These are phyloP conservation scores for Dasyprocta punctata DNA, from an alignment of 2,113 vertebrate species.

Conservation along the genomic window DNA sequence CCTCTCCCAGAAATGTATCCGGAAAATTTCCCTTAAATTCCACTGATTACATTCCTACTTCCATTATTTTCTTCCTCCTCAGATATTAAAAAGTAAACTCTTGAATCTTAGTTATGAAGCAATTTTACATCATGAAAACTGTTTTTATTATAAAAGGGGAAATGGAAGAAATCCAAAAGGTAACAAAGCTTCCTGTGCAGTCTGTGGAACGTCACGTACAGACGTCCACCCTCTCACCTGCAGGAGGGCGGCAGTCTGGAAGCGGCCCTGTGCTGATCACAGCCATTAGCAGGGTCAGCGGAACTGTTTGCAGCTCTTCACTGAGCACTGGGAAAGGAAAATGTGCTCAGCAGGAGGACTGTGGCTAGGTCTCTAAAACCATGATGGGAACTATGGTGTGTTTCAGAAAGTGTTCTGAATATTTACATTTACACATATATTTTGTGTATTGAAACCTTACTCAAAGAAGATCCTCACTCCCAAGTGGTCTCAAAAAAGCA, in stretches of 20 bases:
- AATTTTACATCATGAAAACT: not conserved
- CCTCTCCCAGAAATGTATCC: not conserved
- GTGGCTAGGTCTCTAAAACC: not conserved
- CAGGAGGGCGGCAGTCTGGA: not conserved
- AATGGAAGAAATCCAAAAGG: not conserved
- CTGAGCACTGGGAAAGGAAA: not conserved
- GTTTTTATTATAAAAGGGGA: not conserved
- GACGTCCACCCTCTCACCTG: not conserved
- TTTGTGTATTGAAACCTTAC: not conserved
- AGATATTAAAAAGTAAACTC: not conserved
- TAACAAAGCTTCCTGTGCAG: not conserved
- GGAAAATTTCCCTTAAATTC: not conserved
- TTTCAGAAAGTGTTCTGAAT: not conserved
- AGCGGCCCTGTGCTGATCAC: not conserved
- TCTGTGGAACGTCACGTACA: rapidly evolving
- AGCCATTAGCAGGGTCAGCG: not conserved
- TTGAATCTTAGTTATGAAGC: not conserved
- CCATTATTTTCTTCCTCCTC: not conserved
- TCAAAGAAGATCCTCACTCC: not conserved
- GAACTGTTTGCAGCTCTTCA: not conserved
- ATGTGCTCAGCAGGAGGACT: not conserved
- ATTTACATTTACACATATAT: not conserved
- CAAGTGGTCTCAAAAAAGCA: not conserved
- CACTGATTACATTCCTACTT: not conserved
- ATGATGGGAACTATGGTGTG: not conserved